Conservation (phyloP, 2,797 vertebrate species). For the Sarcophilus harrisii region DNA sequence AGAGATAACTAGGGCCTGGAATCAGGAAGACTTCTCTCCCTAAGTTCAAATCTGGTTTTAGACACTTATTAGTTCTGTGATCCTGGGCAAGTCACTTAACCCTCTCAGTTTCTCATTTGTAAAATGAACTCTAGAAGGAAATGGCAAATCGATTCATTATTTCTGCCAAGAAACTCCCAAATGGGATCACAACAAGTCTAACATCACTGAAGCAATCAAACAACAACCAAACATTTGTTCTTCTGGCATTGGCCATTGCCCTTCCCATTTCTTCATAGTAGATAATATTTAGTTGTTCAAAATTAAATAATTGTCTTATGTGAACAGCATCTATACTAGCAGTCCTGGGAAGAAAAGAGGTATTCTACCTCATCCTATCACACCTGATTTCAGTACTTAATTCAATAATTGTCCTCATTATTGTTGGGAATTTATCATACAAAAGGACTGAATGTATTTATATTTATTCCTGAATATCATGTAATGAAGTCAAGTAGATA, state of each 20-base stretch:
- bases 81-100: not conserved
- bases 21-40: not conserved
- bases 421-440: not conserved
- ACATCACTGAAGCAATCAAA: not conserved
- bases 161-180: not conserved
- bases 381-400: not conserved
- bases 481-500: not conserved
- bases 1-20: not conserved
- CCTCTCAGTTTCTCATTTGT: not conserved
- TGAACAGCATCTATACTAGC: not conserved
- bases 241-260: not conserved
- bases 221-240: not conserved
- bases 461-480: not conserved
- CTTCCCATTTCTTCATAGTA: not conserved
- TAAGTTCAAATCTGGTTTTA: not conserved
- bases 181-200: not conserved
- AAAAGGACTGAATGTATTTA: not conserved
- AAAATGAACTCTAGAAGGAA: not conserved
- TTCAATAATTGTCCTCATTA: not conserved
- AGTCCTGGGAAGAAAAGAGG: not conserved
- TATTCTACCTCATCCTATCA: not conserved
- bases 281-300: not conserved
- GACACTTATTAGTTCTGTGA: not conserved
- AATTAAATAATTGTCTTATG: not conserved
- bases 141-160: not conserved